Evolutionary conservation across 2,797 vertebrate species (phyloP).

Genomic region (Aphelocoma californica): DNA sequence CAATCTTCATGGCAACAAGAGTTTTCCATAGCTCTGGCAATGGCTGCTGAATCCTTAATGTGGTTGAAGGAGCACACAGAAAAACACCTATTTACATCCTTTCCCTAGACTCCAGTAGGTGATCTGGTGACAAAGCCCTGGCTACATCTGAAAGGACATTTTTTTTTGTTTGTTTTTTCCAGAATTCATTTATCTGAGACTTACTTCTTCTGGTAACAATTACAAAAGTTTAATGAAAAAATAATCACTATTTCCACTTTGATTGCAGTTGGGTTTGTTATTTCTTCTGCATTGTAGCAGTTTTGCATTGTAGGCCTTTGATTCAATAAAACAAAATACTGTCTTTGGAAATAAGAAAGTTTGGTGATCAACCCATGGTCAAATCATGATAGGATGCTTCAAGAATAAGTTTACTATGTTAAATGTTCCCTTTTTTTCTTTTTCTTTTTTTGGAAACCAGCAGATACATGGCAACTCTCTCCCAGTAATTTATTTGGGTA

Average conservation of each 20-base stretch:
- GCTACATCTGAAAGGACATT: background rate
- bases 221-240: background rate
- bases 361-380: background rate
- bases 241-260: background rate
- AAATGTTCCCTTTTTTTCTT: background rate
- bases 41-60: background rate
- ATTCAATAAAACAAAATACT: background rate
- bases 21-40: background rate
- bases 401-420: background rate
- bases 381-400: background rate
- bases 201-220: background rate
- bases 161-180: background rate
- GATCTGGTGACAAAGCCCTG: background rate
- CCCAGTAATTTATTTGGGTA: background rate
- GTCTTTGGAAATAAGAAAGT: background rate
- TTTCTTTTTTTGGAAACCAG: background rate
- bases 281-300: background rate
- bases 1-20: background rate
- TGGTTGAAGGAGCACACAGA: background rate
- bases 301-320: background rate
- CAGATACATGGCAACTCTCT: background rate
- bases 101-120: background rate
- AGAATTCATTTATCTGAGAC: background rate
- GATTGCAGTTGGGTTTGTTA: background rate
- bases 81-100: fast-evolving